These are phyloP conservation scores for Procambarus virginalis DNA, from an alignment of 1,140 invertebrate genomes.

Conservation along the genomic window DNA sequence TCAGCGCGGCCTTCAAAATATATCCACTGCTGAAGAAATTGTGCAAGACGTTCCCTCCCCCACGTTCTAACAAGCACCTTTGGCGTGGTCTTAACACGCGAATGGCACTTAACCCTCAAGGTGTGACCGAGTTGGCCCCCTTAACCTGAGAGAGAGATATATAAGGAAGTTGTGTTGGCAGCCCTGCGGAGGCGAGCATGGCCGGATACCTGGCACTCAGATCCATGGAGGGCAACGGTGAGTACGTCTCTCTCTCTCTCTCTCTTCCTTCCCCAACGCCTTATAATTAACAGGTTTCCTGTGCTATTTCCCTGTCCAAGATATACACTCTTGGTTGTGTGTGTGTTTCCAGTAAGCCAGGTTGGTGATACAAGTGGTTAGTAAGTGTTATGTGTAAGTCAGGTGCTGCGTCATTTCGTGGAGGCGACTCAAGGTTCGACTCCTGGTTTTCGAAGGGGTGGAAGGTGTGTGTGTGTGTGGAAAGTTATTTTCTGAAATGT, in stretches of 20 bases:
- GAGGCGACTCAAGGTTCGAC: background rate
- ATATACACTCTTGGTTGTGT: background rate
- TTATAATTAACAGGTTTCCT: background rate
- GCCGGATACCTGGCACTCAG: background rate
- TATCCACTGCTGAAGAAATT: too few relatives aligned
- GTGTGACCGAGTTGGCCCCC: background rate
- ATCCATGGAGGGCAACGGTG: slow-evolving; percentile 3
- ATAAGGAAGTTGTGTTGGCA: background rate
- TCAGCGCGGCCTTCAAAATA: background rate
- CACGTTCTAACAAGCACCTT: background rate
- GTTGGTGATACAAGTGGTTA: too few relatives aligned
- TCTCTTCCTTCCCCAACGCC: background rate
- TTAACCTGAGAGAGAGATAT: background rate
- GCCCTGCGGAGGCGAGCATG: background rate
- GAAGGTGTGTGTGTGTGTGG: background rate
- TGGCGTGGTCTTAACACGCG: background rate
- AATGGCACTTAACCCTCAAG: background rate
- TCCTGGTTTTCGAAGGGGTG: background rate
- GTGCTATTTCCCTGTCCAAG: background rate
- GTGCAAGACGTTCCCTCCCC: background rate
- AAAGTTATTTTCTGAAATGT: background rate
- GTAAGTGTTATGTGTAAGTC: background rate
- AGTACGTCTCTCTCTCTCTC: too few relatives aligned
- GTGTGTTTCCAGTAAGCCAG: background rate
- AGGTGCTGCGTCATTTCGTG: background rate